phyloP scores from a whole-genome alignment of 2,113 vertebrate species.

The Leucoraja erinaceus region DNA sequence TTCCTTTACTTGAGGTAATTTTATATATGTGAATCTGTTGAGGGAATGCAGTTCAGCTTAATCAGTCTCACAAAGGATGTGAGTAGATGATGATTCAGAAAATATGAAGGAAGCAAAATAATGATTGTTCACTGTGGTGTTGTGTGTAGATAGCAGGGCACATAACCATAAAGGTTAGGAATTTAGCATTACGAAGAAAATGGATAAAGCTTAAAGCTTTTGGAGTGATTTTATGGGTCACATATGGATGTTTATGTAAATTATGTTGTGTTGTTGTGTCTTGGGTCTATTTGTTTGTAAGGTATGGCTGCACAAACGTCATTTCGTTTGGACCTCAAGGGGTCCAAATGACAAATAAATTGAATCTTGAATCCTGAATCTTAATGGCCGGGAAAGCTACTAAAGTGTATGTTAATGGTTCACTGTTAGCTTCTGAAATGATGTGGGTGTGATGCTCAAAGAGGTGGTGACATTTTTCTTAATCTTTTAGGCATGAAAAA shows the following conservation, averaged over 20 bases:
- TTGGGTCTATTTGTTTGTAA: too few species aligned
- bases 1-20: background rate
- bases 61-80: background rate
- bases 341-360: too few species aligned
- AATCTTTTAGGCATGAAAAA: conserved; percentile 68
- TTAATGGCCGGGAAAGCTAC: background rate
- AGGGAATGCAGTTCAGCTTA: background rate
- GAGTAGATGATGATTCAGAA: background rate
- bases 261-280: too few species aligned
- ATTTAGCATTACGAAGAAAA: background rate
- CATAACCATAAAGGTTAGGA: background rate
- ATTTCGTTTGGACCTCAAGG: too few species aligned
- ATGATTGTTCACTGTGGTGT: background rate
- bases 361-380: too few species aligned
- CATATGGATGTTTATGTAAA: too few species aligned
- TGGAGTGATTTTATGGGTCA: too few species aligned
- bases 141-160: background rate
- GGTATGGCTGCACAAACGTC: too few species aligned
- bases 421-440: background rate
- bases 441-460: background rate
- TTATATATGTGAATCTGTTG: background rate
- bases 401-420: background rate
- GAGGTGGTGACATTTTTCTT: background rate
- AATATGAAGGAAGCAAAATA: background rate
- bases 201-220: background rate